Conservation (phyloP, 2,888 invertebrate species). For the Dilophus febrilis region DNA sequence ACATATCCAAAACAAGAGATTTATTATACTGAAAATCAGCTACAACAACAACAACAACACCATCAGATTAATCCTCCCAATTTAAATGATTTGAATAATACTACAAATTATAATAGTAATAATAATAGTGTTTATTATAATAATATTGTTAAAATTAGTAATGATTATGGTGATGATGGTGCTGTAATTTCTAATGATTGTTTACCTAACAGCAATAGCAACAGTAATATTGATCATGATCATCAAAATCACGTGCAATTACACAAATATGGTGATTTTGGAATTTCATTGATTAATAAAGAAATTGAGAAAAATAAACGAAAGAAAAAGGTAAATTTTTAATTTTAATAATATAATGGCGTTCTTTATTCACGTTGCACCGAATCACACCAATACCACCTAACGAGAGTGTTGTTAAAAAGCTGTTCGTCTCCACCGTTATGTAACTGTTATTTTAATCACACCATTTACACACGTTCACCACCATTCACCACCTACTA, state of each 20-base stretch:
- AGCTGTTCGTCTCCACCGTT: no score
- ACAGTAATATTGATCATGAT: background rate
- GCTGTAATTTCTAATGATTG: background rate
- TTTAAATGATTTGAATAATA: background rate
- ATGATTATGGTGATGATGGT: background rate
- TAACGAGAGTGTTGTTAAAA: no score
- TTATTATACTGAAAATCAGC: background rate
- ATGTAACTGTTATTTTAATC: no score
- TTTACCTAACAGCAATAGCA: background rate
- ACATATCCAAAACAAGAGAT: background rate
- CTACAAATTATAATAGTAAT: background rate
- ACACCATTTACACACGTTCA: no score
- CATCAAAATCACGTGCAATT: background rate
- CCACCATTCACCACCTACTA: no score
- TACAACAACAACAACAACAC: background rate
- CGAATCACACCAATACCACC: no score
- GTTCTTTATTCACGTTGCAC: no score
- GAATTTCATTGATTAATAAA: background rate
- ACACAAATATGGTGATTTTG: slow-evolving; percentile 1
- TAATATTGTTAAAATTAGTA: background rate
- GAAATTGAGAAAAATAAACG: background rate
- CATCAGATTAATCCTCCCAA: background rate
- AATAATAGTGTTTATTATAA: background rate
- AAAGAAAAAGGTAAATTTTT: no score
- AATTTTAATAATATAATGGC: background rate